Evolutionary conservation across 2,888 invertebrate species (phyloP).

Genomic region (Heliconius cydno): DNA sequence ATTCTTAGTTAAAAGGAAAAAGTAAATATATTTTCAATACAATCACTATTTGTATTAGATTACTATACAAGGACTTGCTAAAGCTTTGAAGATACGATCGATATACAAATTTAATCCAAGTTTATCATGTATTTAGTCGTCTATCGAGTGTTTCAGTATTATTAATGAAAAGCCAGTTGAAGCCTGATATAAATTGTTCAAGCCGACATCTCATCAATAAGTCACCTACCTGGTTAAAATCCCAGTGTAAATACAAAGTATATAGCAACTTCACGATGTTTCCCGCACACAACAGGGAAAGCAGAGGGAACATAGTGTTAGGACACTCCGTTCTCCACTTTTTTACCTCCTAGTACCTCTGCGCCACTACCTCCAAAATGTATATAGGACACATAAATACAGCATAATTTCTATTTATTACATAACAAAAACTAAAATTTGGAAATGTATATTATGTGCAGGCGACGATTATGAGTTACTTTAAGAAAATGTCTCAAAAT

Average conservation of each 20-base stretch:
- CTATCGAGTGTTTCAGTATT: background rate
- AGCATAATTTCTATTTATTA: too few species aligned
- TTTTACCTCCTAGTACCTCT: too few species aligned
- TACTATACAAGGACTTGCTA: background rate
- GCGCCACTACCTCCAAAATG: too few species aligned
- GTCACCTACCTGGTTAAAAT: background rate
- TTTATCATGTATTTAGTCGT: background rate
- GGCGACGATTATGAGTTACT: too few species aligned
- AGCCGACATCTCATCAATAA: background rate
- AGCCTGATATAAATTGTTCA: background rate
- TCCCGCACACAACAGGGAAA: too few species aligned
- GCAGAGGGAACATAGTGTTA: too few species aligned
- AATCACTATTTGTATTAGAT: background rate
- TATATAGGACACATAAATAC: too few species aligned
- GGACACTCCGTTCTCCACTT: too few species aligned
- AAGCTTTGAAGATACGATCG: background rate
- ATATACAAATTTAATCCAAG: background rate
- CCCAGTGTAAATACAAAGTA: background rate
- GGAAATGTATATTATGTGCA: too few species aligned
- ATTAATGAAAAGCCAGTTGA: background rate
- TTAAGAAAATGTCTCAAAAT: too few species aligned
- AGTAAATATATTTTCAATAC: background rate
- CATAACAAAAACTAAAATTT: too few species aligned
- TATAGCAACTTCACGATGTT: too few species aligned
- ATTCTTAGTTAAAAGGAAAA: background rate